Evolutionary conservation across 2,797 vertebrate species (phyloP).

Genomic region (Alauda arvensis): DNA sequence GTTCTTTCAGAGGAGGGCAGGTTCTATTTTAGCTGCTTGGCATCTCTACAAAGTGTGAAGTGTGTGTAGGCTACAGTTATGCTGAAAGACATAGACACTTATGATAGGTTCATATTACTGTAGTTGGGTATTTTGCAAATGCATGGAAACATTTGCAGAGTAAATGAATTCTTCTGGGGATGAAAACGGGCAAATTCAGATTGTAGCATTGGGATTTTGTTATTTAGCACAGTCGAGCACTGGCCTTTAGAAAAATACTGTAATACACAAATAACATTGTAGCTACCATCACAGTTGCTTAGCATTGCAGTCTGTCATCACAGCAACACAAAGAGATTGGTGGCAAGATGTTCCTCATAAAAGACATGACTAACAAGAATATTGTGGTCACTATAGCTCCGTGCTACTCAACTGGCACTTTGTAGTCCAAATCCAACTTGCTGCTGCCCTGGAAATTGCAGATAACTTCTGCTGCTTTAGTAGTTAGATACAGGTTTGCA

Average conservation of each 20-base stretch:
- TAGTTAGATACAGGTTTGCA: neutral
- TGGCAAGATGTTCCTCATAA: neutral
- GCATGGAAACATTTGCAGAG: neutral
- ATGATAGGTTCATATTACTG: neutral
- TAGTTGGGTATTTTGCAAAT: neutral
- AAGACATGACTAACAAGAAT: neutral
- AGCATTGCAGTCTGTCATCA: neutral
- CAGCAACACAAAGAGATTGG: neutral
- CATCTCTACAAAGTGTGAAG: neutral
- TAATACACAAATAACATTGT: neutral
- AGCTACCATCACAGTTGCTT: neutral
- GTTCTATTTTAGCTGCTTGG: neutral
- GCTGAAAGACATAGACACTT: neutral
- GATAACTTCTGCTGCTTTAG: neutral
- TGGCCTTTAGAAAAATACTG: neutral
- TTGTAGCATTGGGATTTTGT: neutral
- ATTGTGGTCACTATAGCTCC: neutral
- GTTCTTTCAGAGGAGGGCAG: neutral
- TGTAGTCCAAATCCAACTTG: neutral
- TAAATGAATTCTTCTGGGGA: neutral
- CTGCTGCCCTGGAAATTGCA: neutral
- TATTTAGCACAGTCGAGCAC: neutral
- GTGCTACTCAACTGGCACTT: neutral
- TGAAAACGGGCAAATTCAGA: neutral
- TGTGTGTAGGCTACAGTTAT: neutral